Percentiles rank a stretch among this genome's conserved stretches.
phyloP scores from a whole-genome alignment of 1,140 invertebrate species.

The Augochlora pura region DNA sequence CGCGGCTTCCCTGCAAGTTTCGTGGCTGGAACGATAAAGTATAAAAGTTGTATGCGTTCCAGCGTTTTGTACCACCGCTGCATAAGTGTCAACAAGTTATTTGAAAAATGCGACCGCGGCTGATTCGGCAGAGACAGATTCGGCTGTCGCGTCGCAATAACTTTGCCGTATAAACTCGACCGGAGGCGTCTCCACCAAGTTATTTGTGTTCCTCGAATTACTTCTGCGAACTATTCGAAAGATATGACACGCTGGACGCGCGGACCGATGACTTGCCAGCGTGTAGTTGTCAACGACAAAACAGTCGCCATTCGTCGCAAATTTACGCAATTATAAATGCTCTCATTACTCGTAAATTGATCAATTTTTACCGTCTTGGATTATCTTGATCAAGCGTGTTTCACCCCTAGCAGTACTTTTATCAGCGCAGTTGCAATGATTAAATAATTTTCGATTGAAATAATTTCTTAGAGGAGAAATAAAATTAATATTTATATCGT shows the following conservation, averaged over 20 bases:
- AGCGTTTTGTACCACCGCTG: constrained; percentile 2
- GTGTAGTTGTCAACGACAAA: no score
- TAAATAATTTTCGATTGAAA: no score
- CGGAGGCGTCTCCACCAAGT: constrained; percentile 4
- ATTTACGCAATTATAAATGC: no score
- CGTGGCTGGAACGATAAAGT: constrained; percentile 43
- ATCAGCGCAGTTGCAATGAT: no score
- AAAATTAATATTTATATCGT: no score
- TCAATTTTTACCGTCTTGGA: no score
- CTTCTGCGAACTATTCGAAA: neutral
- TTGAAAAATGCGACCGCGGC: constrained; percentile 53
- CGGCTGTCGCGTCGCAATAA: neutral
- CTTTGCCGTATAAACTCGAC: neutral
- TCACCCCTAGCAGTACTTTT: no score
- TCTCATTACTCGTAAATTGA: no score
- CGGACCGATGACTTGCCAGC: no score
- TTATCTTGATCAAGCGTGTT: no score
- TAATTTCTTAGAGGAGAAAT: no score
- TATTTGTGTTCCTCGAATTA: constrained; percentile 7
- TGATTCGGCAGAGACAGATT: constrained; percentile 34
- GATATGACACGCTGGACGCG: neutral
- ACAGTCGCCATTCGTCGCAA: no score
- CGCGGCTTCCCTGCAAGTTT: constrained; percentile 49
- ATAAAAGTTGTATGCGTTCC: constrained; percentile 54
- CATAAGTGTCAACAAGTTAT: constrained; percentile 63